Evolutionary conservation across 1,140 invertebrate species (phyloP).

Genomic region (Diorhabda elongata): DNA sequence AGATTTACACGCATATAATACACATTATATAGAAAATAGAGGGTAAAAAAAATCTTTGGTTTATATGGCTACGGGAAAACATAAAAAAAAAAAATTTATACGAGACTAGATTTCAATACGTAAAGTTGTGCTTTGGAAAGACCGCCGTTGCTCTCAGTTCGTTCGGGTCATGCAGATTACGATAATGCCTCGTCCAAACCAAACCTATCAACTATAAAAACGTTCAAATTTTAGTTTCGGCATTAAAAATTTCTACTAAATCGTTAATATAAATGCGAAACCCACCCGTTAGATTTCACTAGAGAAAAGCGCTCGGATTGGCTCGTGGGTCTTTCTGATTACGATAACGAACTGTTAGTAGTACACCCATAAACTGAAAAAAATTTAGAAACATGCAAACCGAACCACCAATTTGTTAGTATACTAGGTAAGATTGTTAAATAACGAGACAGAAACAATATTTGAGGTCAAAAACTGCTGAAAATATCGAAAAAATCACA

Average conservation of each 20-base stretch:
- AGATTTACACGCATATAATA: not conserved
- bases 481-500: too few relatives aligned
- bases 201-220: slow-evolving; percentile 64
- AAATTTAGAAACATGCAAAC: slow-evolving; percentile 45
- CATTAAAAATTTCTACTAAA: not conserved
- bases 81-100: slow-evolving; percentile 6
- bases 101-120: slow-evolving; percentile 44
- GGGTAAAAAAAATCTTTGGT: slow-evolving; percentile 21
- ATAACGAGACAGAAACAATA: too few relatives aligned
- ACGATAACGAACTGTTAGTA: slow-evolving; percentile 93
- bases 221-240: not conserved
- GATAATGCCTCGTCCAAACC: slow-evolving; percentile 66
- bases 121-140: slow-evolving; percentile 63
- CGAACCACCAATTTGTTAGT: slow-evolving; percentile 11
- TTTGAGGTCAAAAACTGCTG: too few relatives aligned
- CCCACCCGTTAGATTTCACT: slow-evolving; percentile 56
- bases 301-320: slow-evolving; percentile 95
- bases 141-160: slow-evolving; percentile 64
- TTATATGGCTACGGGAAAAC: slow-evolving; percentile 9
- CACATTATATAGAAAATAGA: slow-evolving; percentile 1
- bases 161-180: slow-evolving; percentile 68
- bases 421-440: too few relatives aligned
- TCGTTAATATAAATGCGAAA: slow-evolving; percentile 17
- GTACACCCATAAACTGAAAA: slow-evolving; percentile 89
- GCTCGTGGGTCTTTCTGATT: slow-evolving; percentile 95